These are phyloP conservation scores for Ctenopoma kingsleyae DNA, from an alignment of 2,797 vertebrate species.

Conservation along the genomic window DNA sequence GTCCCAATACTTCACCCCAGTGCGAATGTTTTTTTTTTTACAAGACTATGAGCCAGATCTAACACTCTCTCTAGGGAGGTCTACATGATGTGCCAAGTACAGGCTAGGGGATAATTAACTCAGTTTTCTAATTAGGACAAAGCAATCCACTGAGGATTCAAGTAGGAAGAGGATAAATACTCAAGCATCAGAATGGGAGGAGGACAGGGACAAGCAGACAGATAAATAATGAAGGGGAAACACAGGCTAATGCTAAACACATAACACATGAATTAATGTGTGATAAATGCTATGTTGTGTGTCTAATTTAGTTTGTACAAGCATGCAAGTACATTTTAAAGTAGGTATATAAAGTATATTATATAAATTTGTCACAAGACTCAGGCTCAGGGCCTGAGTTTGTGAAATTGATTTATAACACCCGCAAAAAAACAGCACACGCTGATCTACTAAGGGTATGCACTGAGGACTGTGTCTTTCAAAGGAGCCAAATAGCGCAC, in stretches of 20 bases:
- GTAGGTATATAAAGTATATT: not conserved
- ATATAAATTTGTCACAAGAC: not conserved
- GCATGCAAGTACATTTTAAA: not conserved
- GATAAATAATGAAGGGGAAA: constrained; percentile 58
- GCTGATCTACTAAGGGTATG: no score
- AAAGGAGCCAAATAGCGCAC: no score
- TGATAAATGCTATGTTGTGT: constrained; percentile 20
- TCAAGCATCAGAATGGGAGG: constrained; percentile 52
- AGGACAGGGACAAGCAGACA: constrained; percentile 54
- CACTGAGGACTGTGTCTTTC: no score
- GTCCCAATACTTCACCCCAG: constrained; percentile 34
- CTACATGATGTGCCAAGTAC: constrained; percentile 78
- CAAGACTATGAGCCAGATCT: constrained; percentile 65
- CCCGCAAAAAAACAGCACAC: no score
- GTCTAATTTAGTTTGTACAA: not conserved
- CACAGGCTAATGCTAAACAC: constrained; percentile 34
- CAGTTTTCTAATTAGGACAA: constrained; percentile 83
- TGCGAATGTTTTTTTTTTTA: constrained; percentile 14
- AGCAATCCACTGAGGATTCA: constrained; percentile 74
- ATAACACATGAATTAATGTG: constrained; percentile 19
- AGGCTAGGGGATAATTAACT: constrained; percentile 84
- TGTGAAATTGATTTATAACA: no score
- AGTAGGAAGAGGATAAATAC: constrained; percentile 73
- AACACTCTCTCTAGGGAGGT: constrained; percentile 73
- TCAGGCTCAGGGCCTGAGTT: no score